These are phyloP conservation scores for Dryas iulia DNA, from an alignment of 1,140 invertebrate genomes.

Conservation along the genomic window DNA sequence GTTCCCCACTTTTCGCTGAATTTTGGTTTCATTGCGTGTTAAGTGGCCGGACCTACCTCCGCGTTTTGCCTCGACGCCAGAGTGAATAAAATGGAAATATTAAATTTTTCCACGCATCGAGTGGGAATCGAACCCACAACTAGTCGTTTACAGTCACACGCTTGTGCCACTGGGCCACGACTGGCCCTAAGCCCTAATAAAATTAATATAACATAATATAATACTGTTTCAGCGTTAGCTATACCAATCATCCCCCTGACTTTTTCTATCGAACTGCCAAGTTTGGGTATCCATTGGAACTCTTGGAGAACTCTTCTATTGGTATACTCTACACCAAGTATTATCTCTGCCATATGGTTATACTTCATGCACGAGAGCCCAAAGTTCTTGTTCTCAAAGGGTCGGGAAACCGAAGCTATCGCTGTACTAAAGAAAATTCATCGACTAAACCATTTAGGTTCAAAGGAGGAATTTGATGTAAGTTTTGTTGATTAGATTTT, in stretches of 20 bases:
- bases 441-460: conserved; percentile 37
- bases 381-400: conserved; percentile 49
- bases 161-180: too few relatives aligned
- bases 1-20: too few relatives aligned
- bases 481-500: not conserved
- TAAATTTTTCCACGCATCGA: too few relatives aligned
- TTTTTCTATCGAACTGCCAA: conserved; percentile 49
- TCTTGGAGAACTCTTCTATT: conserved; percentile 56
- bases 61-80: too few relatives aligned
- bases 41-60: too few relatives aligned
- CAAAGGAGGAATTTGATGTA: conserved; percentile 39
- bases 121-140: too few relatives aligned
- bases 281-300: conserved; percentile 58
- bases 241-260: conserved; percentile 57
- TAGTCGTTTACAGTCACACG: too few relatives aligned
- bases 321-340: conserved; percentile 47
- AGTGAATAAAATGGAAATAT: too few relatives aligned
- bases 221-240: conserved; percentile 32
- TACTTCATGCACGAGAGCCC: conserved; percentile 58
- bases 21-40: too few relatives aligned
- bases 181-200: too few relatives aligned
- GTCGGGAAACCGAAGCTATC: conserved; percentile 42
- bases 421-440: conserved; percentile 49
- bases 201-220: not conserved
- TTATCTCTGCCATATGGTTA: conserved; percentile 39